Evolutionary conservation across 2,113 vertebrate genomes (phyloP), one percentile per base, ranked within the genome.

Genomic region (Corythoichthys haematopterus): DNA sequence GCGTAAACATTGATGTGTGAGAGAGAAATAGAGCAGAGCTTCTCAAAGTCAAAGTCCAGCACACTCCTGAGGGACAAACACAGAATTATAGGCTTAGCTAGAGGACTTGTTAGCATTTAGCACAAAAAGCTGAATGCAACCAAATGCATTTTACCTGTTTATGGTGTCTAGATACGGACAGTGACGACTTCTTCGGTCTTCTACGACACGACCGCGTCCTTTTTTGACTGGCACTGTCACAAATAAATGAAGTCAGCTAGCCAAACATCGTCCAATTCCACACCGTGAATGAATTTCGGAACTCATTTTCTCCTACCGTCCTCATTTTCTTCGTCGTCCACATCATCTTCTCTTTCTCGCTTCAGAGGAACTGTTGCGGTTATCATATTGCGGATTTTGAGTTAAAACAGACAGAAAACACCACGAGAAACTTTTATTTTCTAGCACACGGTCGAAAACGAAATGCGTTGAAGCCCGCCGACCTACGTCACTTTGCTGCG

Each of bases 1-100:
- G 97, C 97, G 0, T 98, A 98, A 0, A 93, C 96, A 0, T 98
- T 98, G 73, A 98, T 98, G 82, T 98, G 96, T 0, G 96, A 98
- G 13, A 98, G 93, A 0, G 96, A 98, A 64, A 98, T 94, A 50
- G 96, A 98, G 78, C 96, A 98, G 38, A 98, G 92, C 79, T 98
- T 98, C 91, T 98, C 96, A 45, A 98, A 98, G 82, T 98, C 96
- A 0, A 98, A 98, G 80, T 98, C 96, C 87, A 98, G 81, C 68
- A 98, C 94, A 6, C 96, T 97, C 93, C 96, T 98, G 76, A 1
- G 36, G 40, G 67, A 53, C 16, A 75, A 16, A 66, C 50, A n/a
- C 16, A 72, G 46, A 35, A 40, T 20, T n/a, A 57, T 1, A 3
- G 14, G 52, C 3, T 20, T 58, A 3, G 6, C 56, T 4, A 14